Evolutionary conservation across 2,797 vertebrate species (phyloP).

Genomic region (Alca torda): DNA sequence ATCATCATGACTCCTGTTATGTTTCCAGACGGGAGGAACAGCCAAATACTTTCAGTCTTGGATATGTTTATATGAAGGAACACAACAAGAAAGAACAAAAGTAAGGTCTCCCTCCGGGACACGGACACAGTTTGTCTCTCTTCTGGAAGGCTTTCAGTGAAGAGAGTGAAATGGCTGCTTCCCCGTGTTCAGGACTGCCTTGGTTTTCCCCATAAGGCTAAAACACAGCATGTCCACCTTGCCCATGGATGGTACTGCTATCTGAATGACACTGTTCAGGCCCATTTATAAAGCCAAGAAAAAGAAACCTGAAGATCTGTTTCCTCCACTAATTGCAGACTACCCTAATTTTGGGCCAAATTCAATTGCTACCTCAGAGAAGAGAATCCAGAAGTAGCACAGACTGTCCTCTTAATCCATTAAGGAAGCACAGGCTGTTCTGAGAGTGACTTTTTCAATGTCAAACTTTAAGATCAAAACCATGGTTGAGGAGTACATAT

Average conservation of each 20-base stretch:
- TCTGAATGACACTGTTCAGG: neutral
- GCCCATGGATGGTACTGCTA: neutral
- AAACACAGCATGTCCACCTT: neutral
- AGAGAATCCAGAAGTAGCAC: neutral
- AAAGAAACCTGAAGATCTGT: slow-evolving; percentile 22
- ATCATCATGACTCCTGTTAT: slow-evolving; percentile 42
- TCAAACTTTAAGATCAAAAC: neutral
- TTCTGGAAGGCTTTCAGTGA: neutral
- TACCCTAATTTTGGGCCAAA: neutral
- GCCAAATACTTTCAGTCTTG: slow-evolving; percentile 54
- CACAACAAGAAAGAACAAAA: slow-evolving; percentile 62
- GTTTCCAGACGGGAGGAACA: slow-evolving; percentile 44
- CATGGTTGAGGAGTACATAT: neutral
- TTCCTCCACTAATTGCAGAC: neutral
- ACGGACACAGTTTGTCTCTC: neutral
- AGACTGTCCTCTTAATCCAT: neutral
- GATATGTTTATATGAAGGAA: slow-evolving; percentile 29
- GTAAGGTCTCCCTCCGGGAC: slow-evolving; percentile 42
- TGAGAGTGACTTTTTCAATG: neutral
- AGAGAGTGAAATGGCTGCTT: neutral
- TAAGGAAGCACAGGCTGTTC: neutral
- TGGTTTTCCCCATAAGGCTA: neutral
- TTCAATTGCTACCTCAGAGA: neutral
- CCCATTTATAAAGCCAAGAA: neutral
- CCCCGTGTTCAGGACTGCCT: neutral